Conservation (phyloP, 1,140 invertebrate genomes). For the Eriosoma lanigerum region DNA sequence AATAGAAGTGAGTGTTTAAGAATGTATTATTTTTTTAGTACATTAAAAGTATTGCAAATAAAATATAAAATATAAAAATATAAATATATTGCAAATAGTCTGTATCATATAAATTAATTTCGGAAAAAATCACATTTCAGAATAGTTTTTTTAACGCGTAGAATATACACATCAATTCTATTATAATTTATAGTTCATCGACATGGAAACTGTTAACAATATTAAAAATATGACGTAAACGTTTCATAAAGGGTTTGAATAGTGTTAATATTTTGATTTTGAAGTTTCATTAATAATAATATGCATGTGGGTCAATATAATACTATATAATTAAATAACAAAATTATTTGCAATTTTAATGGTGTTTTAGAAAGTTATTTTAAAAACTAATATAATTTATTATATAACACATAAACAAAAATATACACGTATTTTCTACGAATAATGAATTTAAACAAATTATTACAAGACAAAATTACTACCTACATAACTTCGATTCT, state of each 20-base stretch:
- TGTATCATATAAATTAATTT: background rate
- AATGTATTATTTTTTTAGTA: background rate
- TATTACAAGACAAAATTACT: too few species aligned
- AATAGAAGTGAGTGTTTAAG: background rate
- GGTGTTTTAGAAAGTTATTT: background rate
- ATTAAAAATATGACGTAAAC: background rate
- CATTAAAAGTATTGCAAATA: too few species aligned
- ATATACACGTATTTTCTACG: background rate
- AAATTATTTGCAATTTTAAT: background rate
- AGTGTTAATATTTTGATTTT: background rate
- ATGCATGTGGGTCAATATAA: background rate
- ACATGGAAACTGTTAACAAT: background rate
- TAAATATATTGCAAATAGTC: too few species aligned
- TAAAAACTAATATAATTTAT: background rate
- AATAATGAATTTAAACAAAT: too few species aligned
- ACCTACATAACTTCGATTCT: too few species aligned
- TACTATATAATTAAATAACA: background rate
- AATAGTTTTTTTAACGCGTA: background rate
- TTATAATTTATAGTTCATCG: background rate
- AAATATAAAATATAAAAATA: too few species aligned
- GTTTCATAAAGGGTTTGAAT: background rate
- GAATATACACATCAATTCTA: too few species aligned
- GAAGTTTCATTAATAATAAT: slow-evolving; percentile 15
- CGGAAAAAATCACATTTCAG: background rate
- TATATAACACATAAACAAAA: background rate